These are phyloP conservation scores for Biston betularia DNA, from an alignment of 2,888 invertebrate genomes.

Conservation along the genomic window DNA sequence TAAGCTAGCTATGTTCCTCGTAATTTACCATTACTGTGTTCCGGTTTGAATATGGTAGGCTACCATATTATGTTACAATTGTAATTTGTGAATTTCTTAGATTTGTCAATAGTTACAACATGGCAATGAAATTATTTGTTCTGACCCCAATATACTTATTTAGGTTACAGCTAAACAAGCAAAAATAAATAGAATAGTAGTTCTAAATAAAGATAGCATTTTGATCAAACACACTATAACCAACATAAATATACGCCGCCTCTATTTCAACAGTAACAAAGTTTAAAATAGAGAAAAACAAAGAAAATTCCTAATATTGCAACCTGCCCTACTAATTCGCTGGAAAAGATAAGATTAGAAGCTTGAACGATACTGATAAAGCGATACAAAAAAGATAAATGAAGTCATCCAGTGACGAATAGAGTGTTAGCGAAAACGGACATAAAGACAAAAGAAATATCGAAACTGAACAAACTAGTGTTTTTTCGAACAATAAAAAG, in stretches of 20 bases:
- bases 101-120: neutral
- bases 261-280: slow-evolving; percentile 41
- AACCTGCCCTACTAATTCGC: slow-evolving; percentile 81
- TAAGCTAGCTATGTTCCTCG: neutral
- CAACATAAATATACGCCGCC: slow-evolving; percentile 26
- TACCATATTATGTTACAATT: too few relatives aligned
- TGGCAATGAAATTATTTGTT: slow-evolving; percentile 12
- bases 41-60: too few relatives aligned
- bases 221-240: slow-evolving; percentile 34
- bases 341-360: slow-evolving; percentile 77
- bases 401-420: slow-evolving; percentile 71
- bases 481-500: slow-evolving; percentile 43
- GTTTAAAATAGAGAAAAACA: slow-evolving; percentile 37
- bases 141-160: slow-evolving; percentile 26
- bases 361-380: slow-evolving; percentile 69
- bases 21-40: too few relatives aligned
- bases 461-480: slow-evolving; percentile 34
- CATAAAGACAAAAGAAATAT: slow-evolving; percentile 64
- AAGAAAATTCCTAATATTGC: slow-evolving; percentile 50
- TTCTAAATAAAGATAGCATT: slow-evolving; percentile 45
- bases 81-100: neutral
- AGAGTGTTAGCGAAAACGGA: slow-evolving; percentile 66
- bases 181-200: slow-evolving; percentile 52
- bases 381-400: slow-evolving; percentile 66
- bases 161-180: slow-evolving; percentile 39